Evolutionary conservation across 1,140 invertebrate genomes (phyloP), one percentile per base, ranked within the genome.

Genomic region (Meloidogyne exigua): DNA sequence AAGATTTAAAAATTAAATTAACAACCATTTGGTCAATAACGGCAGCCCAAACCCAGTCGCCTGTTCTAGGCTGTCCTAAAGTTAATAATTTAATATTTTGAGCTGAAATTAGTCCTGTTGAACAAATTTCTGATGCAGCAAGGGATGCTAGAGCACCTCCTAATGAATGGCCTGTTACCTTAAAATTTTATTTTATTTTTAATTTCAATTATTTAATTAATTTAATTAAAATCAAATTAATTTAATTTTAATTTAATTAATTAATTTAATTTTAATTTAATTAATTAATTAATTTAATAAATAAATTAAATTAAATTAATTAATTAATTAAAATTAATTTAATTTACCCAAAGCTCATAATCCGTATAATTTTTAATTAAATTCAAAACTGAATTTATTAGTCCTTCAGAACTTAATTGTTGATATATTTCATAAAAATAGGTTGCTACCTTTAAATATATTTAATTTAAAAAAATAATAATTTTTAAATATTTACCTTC

Each of bases 21-120:
- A 15, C 76, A 57, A 80, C 78, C 9, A 65, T 15, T 7, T 63
- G 18, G 49, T 83, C 82, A 21, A 81, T 73, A 23, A 71, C 78
- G 26, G 71, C 28, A 68, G 82, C 76, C 26, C 39, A 83, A n/a
- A 76, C 75, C 63, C 68, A 69, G 32, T 83, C 68, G 39, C 82
- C 82, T 10, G 79, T 83, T 42, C 82, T 64, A 67, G 82, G 82
- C 49, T 83, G 80, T 65, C 82, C 82, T 23, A 82, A 79, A 21
- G 82, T 83, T 74, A 81, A 72, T 32, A 83, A 66, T 71, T 83
- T 83, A 2, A 83, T 63, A 12, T 49, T 68, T n/a, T 80, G 28
- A 13, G 74, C 36, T 28, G 64, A 42, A 44, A 69, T 64, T 28
- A 73, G 42, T 18, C 75, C 57, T 66, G 72, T 75, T 26, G 79